phyloP scores from a whole-genome alignment of 2,888 invertebrate species.

The Ophonus ardosiacus region DNA sequence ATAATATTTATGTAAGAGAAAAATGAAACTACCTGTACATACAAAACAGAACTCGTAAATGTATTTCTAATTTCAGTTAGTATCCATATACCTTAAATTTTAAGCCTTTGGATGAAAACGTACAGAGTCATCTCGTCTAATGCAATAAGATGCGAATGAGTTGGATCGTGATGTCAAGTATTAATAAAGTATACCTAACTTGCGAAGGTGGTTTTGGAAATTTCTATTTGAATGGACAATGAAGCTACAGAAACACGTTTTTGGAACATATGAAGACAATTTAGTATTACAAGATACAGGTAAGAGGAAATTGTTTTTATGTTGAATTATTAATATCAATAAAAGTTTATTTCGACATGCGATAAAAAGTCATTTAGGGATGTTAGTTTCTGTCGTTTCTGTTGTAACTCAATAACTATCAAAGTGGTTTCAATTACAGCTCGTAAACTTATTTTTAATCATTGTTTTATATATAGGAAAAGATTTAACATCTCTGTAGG shows the following conservation, averaged over 20 bases:
- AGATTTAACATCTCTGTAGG: neutral
- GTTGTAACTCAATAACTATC: neutral
- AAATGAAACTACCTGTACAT: too few species aligned
- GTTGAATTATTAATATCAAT: conserved; percentile 7
- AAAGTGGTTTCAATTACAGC: neutral
- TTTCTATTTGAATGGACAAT: conserved; percentile 21
- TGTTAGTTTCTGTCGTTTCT: neutral
- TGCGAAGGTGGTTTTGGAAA: conserved; percentile 31
- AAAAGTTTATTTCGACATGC: neutral
- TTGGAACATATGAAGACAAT: neutral
- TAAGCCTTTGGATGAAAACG: neutral
- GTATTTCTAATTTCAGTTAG: too few species aligned
- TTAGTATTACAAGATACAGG: conserved; percentile 4
- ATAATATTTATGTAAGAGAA: too few species aligned
- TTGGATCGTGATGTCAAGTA: conserved; percentile 30
- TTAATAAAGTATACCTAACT: conserved; percentile 24
- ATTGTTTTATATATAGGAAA: neutral
- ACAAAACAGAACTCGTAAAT: too few species aligned
- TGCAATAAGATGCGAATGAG: neutral
- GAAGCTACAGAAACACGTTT: neutral
- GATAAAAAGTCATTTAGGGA: neutral
- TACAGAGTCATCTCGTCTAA: neutral
- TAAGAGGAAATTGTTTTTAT: conserved; percentile 15
- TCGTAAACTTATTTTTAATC: neutral
- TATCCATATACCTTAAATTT: neutral